Percentiles rank a stretch among this genome's conserved stretches.
Conservation (phyloP, 53 echinoderm and acorn worm genomes). For the Holothuria leucospilota region DNA sequence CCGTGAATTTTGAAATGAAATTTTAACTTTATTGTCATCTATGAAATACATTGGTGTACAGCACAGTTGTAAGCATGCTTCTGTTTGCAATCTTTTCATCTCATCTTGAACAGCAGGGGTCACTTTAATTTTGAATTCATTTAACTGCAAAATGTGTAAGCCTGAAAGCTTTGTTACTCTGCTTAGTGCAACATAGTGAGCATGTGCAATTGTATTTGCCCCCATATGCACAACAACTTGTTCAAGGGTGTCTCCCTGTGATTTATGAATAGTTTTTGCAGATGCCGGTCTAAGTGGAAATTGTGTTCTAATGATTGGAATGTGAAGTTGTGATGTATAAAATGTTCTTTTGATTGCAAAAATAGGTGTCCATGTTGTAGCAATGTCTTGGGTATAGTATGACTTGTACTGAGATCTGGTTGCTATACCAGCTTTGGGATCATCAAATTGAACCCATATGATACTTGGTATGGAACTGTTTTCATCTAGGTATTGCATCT, state of each 20-base stretch:
- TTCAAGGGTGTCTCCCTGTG: too few relatives aligned
- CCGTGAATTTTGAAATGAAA: slow-evolving; percentile 52
- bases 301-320: slow-evolving; percentile 37
- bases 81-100: slow-evolving; percentile 23
- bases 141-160: too few relatives aligned
- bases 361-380: slow-evolving; percentile 43
- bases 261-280: too few relatives aligned
- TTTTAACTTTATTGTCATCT: not conserved
- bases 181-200: slow-evolving; percentile 61
- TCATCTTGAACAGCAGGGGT: slow-evolving; percentile 30
- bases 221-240: slow-evolving; percentile 66
- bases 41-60: slow-evolving; percentile 36
- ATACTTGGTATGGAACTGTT: not conserved
- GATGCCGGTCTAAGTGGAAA: too few relatives aligned
- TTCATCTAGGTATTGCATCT: slow-evolving; percentile 14
- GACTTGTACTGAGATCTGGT: slow-evolving; percentile 10
- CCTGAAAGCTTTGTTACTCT: slow-evolving; percentile 30
- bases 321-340: not conserved
- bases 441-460: slow-evolving; percentile 45
- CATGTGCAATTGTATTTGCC: slow-evolving; percentile 32
- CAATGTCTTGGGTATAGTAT: not conserved
- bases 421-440: not conserved
- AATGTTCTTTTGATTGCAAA: slow-evolving; percentile 51
- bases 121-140: too few relatives aligned
- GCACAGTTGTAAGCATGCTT: slow-evolving; percentile 34